phyloP scores from a whole-genome alignment of 2,113 vertebrate genomes.

The Mastomys coucha region DNA sequence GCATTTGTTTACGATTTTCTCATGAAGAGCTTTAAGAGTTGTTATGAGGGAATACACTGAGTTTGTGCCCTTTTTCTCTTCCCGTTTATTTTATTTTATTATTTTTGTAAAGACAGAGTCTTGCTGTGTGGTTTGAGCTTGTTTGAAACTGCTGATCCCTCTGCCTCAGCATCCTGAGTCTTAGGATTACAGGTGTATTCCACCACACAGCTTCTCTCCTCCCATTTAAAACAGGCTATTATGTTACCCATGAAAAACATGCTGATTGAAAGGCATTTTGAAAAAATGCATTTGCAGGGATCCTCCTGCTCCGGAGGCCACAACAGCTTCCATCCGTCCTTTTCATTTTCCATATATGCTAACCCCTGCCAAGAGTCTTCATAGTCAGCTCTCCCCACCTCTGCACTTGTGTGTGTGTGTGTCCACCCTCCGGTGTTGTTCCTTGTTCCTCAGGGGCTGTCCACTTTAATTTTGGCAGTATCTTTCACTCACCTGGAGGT shows the following conservation, averaged over 20 bases:
- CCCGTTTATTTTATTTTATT: not conserved
- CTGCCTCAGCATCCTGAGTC: not conserved
- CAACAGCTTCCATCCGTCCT: not conserved
- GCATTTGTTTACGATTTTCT: slow-evolving; percentile 14
- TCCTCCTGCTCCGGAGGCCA: not conserved
- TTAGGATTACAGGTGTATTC: not conserved
- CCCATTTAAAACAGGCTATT: not conserved
- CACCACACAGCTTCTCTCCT: not conserved
- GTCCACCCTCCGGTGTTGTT: not conserved
- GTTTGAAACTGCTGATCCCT: not conserved
- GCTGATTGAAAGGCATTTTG: not conserved
- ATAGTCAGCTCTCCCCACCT: not conserved
- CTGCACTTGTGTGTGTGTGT: not conserved
- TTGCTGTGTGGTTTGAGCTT: not conserved
- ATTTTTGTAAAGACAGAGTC: not conserved
- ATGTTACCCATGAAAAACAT: not conserved
- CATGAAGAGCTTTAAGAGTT: not conserved
- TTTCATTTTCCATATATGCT: not conserved
- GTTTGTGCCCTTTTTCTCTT: too few species aligned
- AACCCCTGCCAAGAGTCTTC: not conserved
- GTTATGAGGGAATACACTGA: not conserved
- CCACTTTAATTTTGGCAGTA: not conserved
- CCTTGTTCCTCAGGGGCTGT: not conserved
- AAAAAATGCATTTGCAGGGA: not conserved
- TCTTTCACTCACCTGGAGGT: not conserved